Evolutionary conservation across 2,797 vertebrate genomes (phyloP), one percentile per base, ranked within the genome.

Genomic region (Peromyscus nudipes): DNA sequence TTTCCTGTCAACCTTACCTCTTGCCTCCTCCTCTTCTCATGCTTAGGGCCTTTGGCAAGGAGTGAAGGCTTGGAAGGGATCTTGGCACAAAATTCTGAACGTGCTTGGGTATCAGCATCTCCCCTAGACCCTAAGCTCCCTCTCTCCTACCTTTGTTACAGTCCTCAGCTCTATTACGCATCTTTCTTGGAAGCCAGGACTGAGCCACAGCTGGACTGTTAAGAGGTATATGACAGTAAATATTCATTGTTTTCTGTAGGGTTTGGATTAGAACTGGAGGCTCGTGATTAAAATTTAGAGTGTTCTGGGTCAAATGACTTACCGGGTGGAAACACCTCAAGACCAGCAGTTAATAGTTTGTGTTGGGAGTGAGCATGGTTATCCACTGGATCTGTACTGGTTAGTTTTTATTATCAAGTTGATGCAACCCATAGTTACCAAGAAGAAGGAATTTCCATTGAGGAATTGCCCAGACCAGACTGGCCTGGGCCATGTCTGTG

Each of bases 141-240:
- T 85, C 2, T 2, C 49, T 71, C 62, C 65, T 62, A 71, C 83
- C 34, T 29, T 80, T 87, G 65, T 60, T 75, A 21, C 29, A 27
- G 1, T 84, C 79, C 96, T 97, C 57, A 67, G 34, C n/a, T 89
- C 43, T 91, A 14, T 83, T 81, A 4, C 52, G 29, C 27, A 13
- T 92, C 43, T 93, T 69, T 6, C 77, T 86, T 93, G 55, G 40
- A 80, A 88, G 90, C 80, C 94, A 96, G 55, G 81, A 76, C 29
- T 31, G 49, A 95, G 7, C 83, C 80, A 92, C 65, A 90, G 82
- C 88, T 82, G 29, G 82, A 43, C 3, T 40, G 14, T 62, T 76
- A 34, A 10, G 40, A 94, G 19, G 43, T 31, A 71, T 43, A 2
- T 83, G 90, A n/a, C 64, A 37, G 43, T 0, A 81, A 65, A 16